Percentiles rank a stretch among this genome's conserved stretches.
Conservation (phyloP, 2,113 vertebrate genomes). For the Tragelaphus imberbis region DNA sequence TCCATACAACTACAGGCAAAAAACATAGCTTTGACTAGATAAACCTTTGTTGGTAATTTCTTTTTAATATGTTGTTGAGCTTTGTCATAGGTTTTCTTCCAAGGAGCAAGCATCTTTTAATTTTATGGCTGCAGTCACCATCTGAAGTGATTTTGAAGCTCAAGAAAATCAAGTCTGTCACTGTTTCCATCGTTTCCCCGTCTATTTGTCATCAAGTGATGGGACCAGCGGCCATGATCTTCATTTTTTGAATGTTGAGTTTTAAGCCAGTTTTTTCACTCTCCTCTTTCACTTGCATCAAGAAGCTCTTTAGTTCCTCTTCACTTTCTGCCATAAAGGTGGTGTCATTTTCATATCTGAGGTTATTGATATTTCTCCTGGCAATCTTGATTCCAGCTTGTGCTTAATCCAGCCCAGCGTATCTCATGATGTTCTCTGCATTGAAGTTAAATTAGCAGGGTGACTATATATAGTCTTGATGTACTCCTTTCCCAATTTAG, state of each 20-base stretch:
- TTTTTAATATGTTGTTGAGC: background rate
- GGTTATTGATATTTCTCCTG: background rate
- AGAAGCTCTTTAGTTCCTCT: background rate
- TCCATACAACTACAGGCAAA: fast-evolving
- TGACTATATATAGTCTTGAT: background rate
- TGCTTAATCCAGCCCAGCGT: background rate
- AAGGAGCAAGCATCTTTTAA: background rate
- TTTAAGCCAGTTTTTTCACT: background rate
- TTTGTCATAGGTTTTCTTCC: background rate
- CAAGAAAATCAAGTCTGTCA: background rate
- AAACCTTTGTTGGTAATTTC: background rate
- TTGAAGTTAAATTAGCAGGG: background rate
- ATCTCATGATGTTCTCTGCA: background rate
- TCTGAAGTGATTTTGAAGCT: background rate
- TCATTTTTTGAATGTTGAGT: background rate
- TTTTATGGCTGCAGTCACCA: background rate
- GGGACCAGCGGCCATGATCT: background rate
- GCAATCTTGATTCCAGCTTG: background rate
- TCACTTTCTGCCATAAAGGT: background rate
- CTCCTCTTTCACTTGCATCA: background rate
- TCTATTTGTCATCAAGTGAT: background rate
- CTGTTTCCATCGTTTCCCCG: background rate
- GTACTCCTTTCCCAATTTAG: background rate
- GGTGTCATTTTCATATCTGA: background rate
- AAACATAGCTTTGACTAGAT: background rate